phyloP scores from a whole-genome alignment of 2,888 invertebrate species.

The Liodrosophila aerea region DNA sequence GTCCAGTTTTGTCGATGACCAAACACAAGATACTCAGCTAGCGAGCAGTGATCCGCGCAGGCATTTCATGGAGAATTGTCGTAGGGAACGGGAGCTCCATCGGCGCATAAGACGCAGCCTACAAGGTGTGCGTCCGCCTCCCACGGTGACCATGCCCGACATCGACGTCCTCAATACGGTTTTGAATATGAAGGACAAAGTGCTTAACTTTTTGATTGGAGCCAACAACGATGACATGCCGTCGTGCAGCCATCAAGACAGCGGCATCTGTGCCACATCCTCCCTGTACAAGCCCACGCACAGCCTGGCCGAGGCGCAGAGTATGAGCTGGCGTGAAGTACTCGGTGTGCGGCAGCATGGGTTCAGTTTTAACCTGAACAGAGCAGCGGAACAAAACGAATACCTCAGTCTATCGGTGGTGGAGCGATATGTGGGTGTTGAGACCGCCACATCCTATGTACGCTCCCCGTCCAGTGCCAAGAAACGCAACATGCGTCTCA shows the following conservation, averaged over 20 bases:
- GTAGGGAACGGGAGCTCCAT: constrained; percentile 76
- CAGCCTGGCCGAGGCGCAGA: constrained; percentile 70
- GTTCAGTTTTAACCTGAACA: constrained; percentile 89
- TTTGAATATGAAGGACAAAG: constrained; percentile 84
- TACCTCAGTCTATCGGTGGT: constrained; percentile 86
- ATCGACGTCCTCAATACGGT: constrained; percentile 87
- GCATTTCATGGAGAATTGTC: constrained; percentile 71
- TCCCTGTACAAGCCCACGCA: constrained; percentile 78
- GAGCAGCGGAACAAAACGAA: constrained; percentile 88
- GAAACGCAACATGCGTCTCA: constrained; percentile 85
- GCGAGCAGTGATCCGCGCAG: constrained; percentile 38
- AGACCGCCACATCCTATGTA: constrained; percentile 86
- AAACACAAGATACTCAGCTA: constrained; percentile 56
- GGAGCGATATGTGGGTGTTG: constrained; percentile 88
- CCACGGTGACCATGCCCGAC: constrained; percentile 87
- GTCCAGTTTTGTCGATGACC: constrained; percentile 76
- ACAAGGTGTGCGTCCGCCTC: constrained; percentile 89
- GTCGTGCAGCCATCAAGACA: constrained; percentile 38
- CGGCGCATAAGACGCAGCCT: constrained; percentile 84
- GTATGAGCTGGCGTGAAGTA: constrained; percentile 85
- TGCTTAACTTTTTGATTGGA: constrained; percentile 73
- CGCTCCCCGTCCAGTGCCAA: constrained; percentile 85
- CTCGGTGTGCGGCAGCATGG: constrained; percentile 87
- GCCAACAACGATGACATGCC: not conserved
- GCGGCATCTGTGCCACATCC: constrained; percentile 36